These are phyloP conservation scores for Tanytarsus gracilentus DNA, from an alignment of 2,888 invertebrate species.

Conservation along the genomic window DNA sequence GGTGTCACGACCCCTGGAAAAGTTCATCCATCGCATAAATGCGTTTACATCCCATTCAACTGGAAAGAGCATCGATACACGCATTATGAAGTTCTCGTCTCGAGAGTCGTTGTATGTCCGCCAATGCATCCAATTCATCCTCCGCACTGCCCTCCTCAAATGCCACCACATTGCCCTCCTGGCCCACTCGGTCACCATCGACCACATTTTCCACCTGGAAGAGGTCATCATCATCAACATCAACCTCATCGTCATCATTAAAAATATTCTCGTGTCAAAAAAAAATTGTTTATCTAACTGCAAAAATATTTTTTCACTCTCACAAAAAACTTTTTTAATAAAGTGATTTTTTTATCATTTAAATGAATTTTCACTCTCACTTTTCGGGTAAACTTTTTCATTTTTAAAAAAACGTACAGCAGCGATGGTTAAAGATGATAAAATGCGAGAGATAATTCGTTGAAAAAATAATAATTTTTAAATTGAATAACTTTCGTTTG, in stretches of 20 bases:
- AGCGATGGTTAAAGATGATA: too few species aligned
- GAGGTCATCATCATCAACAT: not conserved
- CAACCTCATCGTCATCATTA: not conserved
- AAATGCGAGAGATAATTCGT: too few species aligned
- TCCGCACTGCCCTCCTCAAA: too few species aligned
- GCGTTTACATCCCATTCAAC: constrained; percentile 38
- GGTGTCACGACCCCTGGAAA: constrained; percentile 33
- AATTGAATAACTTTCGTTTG: too few species aligned
- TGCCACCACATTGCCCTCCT: too few species aligned
- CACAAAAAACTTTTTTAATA: constrained; percentile 4
- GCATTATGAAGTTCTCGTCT: constrained; percentile 35
- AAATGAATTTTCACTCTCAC: constrained; percentile 2
- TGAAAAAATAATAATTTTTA: too few species aligned
- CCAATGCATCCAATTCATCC: not conserved
- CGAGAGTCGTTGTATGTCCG: not conserved
- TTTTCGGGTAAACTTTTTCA: too few species aligned
- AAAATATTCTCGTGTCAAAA: too few species aligned
- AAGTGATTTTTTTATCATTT: constrained; percentile 1
- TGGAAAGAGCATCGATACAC: constrained; percentile 36
- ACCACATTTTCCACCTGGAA: not conserved
- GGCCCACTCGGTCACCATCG: too few species aligned
- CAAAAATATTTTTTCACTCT: not conserved
- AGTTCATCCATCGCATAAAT: constrained; percentile 40
- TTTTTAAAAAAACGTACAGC: too few species aligned
- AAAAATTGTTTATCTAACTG: not conserved